Evolutionary conservation across 1,140 invertebrate genomes (phyloP), one percentile per base, ranked within the genome.

Genomic region (Elymnias hypermnestra): DNA sequence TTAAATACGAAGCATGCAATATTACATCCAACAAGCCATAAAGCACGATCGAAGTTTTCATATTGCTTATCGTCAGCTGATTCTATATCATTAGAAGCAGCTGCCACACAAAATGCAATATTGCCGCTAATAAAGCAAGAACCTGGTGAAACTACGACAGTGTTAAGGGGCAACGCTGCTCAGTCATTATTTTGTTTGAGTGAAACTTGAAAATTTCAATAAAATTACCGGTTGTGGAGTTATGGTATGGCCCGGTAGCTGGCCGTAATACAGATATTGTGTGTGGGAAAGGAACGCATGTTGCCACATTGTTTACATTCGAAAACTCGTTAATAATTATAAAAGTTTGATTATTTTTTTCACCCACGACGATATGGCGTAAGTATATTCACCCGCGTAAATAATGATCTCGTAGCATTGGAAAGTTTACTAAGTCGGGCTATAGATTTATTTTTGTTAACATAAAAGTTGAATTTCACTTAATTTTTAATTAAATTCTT

Each of bases 151-250:
- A 69, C 55, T 38, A 37, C 53, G 62, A 54, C 63, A 73, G 65
- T 72, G 68, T 69, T 55, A 54, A 50, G 55, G 38, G 54, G 53
- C 56, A 47, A 40, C 40, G 49, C 38, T 61, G 65, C 65, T 63
- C 54, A 64, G 56, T 67, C 65, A 72, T 69, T 72, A 72, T 70
- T 72, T 61, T 64, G 66, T 67, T 69, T 65, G 56, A 69, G 60
- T 66, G 60, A 67, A 72, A 61, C 58, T 67, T 62, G 65, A 63
- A 69, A 63, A 65, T 69, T 64, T 60, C 56, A 49, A 56, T 58
- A 48, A 70, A 71, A 73, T 73, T 70, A 50, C 63, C 41, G 48
- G 59, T 63, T 67, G 39, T 45, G 50, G 49, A 65, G 59, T 58
- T 62, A 65, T 59, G 45, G 60, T 49, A 59, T 44, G 59, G 36